Base-by-base conservation (phyloP, 2,113 vertebrate species). In the Ascaphus truei region DNA sequence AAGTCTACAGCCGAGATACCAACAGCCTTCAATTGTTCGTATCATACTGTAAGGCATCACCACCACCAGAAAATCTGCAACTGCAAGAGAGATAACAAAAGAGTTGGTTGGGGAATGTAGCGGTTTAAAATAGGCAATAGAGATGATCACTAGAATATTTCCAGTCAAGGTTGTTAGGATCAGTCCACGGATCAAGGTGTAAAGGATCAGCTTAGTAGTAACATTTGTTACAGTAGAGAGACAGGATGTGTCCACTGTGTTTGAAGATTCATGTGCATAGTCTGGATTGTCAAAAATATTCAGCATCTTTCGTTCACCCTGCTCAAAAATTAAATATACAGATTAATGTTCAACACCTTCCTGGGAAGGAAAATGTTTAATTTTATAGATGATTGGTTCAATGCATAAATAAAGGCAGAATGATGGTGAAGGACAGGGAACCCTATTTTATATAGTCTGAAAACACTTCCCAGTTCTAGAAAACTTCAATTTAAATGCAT, bases 11-110 rank as follows among this genome's bases (percentile, higher is more conserved):
- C 89, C 86, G 13, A 91, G 88, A 59, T 76, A 79, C 90, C 90
- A 92, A 65, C 90, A 91, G 43, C 89, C 87, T 31, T 91, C 89
- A 10, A 90, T 76, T 0, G 89, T 89, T 16, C 88, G 80, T n/a
- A 88, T 77, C 88, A 91, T 89, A 66, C 90, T 92, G 23, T 86
- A 92, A 2, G 90, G 89, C 90, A 92, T 91, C 43, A 91, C 88
- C 2, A 88, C 71, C 31, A 92, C 89, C 8, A 92, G 83, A 55
- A 90, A 89, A 73, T 92, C 90, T 6, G 90, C 89, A 45, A 91
- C 81, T 1, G 89, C 88, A 26, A 92, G 75, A 1, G 89, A 92
- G 81, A 90, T 76, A 41, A 91, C 85, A 1, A 92, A 92, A 7
- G 71, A 83, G 80, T 91, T 91, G 7, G 89, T 91, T 34, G 84